Evolutionary conservation across 2,113 vertebrate genomes (phyloP).

Genomic region (Rutilus rutilus): DNA sequence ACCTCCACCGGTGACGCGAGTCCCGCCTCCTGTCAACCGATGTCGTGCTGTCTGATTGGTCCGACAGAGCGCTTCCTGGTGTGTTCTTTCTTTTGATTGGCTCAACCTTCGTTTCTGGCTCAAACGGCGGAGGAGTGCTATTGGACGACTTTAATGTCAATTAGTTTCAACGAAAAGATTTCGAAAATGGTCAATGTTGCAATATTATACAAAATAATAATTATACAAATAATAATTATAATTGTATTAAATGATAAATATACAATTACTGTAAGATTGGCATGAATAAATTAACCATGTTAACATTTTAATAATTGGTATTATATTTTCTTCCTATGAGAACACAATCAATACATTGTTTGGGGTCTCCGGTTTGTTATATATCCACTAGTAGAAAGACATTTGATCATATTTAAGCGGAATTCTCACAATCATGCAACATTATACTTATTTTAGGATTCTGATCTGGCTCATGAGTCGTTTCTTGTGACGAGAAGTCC

Average conservation of each 20-base stretch:
- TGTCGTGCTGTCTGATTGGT: conserved; percentile 54
- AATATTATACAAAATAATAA: no score
- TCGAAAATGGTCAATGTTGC: neutral
- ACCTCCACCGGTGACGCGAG: conserved; percentile 67
- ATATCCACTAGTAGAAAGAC: neutral
- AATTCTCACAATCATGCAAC: neutral
- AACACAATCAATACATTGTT: neutral
- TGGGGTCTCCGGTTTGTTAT: no score
- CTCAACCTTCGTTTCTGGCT: neutral
- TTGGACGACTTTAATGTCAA: conserved; percentile 59
- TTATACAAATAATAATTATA: neutral
- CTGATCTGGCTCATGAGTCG: neutral
- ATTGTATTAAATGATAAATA: neutral
- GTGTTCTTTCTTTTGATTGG: conserved; percentile 56
- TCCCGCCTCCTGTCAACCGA: conserved; percentile 60
- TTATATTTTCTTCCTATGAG: neutral
- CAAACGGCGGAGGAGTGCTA: conserved; percentile 23
- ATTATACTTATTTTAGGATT: neutral
- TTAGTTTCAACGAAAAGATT: neutral
- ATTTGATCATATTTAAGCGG: neutral
- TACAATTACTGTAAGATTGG: neutral
- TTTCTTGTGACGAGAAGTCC: neutral
- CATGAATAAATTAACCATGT: neutral
- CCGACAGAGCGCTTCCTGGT: neutral
- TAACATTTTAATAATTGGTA: neutral